Percentiles rank a stretch among this genome's conserved stretches.
Conservation (phyloP, 2,113 vertebrate genomes). For the Accipiter virgatus region DNA sequence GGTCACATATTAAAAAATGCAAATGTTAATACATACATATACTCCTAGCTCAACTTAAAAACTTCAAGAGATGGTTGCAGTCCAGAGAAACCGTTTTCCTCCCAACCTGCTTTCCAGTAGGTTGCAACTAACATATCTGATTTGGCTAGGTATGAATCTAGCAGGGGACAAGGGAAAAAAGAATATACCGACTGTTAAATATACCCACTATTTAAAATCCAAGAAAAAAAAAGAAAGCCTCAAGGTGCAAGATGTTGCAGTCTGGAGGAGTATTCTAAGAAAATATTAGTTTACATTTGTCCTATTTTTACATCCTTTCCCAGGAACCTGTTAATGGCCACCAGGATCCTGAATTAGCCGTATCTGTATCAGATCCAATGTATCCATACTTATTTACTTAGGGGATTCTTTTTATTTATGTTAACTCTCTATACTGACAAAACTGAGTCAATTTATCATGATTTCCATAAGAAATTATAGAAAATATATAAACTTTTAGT, state of each 20-base stretch:
- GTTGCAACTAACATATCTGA: not conserved
- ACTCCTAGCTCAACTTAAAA: not conserved
- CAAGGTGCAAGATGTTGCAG: not conserved
- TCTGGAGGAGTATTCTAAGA: not conserved
- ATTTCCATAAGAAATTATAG: not conserved
- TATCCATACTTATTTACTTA: not conserved
- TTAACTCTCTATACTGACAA: not conserved
- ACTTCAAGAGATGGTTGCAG: not conserved
- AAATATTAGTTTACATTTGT: not conserved
- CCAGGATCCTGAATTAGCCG: not conserved
- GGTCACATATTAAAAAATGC: fast-evolving
- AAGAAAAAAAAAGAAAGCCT: not conserved
- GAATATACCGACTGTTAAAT: not conserved
- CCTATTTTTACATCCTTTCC: not conserved
- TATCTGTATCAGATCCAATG: not conserved
- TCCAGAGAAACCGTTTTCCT: not conserved
- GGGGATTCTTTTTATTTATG: not conserved
- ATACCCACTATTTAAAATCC: not conserved
- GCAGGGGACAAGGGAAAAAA: not conserved
- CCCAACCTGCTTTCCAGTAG: not conserved
- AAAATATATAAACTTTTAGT: not conserved
- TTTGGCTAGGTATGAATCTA: not conserved
- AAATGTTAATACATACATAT: not conserved
- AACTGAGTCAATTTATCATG: not conserved
- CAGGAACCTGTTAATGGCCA: not conserved